Conservation (phyloP, 2,797 vertebrate species). For the Cryptoblepharus egeriae region DNA sequence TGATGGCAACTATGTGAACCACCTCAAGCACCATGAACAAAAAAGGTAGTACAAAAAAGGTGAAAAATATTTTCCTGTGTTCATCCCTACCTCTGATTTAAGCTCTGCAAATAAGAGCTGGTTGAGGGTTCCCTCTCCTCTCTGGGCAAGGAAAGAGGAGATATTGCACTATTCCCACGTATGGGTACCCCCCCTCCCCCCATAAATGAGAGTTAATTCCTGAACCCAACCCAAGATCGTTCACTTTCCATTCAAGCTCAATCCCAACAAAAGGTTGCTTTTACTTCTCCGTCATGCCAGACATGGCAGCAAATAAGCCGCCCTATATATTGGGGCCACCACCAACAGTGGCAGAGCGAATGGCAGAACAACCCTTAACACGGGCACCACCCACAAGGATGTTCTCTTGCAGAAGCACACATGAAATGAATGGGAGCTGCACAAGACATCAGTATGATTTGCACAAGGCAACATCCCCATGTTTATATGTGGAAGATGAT, state of each 20-base stretch:
- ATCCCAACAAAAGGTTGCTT: neutral
- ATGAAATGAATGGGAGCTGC: no score
- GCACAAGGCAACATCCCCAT: neutral
- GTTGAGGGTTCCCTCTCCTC: neutral
- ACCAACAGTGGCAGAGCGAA: neutral
- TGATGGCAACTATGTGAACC: no score
- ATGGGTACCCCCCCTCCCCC: no score
- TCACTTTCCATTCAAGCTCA: neutral
- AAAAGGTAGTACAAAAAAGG: no score
- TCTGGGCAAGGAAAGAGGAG: neutral
- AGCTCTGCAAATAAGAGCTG: neutral
- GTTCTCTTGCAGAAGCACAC: neutral
- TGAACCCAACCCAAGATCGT: neutral
- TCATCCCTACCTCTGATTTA: neutral
- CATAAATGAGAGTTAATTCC: neutral
- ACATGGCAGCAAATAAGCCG: neutral
- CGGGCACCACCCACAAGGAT: neutral
- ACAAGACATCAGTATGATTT: neutral
- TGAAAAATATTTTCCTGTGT: no score
- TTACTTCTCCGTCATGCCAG: neutral
- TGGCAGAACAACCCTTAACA: neutral
- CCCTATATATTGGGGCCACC: neutral
- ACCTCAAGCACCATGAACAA: no score
- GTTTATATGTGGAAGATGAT: neutral
- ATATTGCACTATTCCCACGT: neutral